These are phyloP conservation scores for Pantherophis guttatus DNA, from an alignment of 2,113 vertebrate species.

Conservation along the genomic window DNA sequence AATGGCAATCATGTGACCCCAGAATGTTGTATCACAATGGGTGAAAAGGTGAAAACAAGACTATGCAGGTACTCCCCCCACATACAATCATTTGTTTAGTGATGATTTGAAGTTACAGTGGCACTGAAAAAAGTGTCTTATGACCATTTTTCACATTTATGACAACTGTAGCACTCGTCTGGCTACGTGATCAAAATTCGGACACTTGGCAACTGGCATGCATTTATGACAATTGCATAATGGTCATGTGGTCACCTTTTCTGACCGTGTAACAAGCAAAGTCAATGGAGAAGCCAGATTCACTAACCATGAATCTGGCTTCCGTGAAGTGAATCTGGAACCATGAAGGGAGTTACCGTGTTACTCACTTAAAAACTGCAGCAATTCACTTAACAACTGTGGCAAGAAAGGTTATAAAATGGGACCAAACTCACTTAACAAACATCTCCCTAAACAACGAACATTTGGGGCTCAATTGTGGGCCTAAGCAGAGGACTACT, in stretches of 20 bases:
- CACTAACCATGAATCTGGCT: no score
- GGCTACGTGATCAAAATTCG: background rate
- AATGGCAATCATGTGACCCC: no score
- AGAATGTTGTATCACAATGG: no score
- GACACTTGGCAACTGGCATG: background rate
- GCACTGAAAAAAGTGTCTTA: background rate
- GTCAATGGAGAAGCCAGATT: background rate
- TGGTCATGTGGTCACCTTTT: background rate
- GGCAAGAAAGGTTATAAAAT: background rate
- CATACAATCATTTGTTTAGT: background rate
- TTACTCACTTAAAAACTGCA: background rate
- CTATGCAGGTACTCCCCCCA: background rate
- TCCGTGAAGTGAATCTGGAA: no score
- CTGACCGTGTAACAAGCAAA: background rate
- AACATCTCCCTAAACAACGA: background rate
- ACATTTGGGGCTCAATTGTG: background rate
- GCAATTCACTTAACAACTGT: background rate
- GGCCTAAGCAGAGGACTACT: no score
- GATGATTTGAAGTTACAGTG: background rate
- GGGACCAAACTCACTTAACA: background rate
- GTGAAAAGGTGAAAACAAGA: background rate
- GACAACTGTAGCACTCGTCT: background rate
- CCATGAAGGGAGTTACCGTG: background rate
- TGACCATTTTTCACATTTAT: background rate
- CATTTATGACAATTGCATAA: background rate